Evolutionary conservation across 2,888 invertebrate species (phyloP).

Genomic region (Tribolium freemani): DNA sequence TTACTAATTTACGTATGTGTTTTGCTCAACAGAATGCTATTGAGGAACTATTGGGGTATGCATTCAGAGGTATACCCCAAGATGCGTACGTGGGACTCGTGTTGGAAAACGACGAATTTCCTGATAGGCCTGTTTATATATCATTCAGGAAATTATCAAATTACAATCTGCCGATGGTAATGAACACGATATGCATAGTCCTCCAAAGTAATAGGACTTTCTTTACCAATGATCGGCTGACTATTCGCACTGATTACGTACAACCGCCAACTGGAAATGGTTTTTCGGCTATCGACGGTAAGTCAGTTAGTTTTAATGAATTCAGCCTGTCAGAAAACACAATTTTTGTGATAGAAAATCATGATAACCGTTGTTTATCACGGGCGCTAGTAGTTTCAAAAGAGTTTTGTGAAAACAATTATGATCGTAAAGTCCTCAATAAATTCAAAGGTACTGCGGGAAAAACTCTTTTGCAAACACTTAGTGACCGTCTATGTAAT

Average conservation of each 20-base stretch:
- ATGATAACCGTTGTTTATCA: too few species aligned
- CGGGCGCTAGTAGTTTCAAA: neutral
- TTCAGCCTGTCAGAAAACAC: neutral
- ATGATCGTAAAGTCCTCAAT: neutral
- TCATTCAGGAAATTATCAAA: neutral
- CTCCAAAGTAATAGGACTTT: neutral
- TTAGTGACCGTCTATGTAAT: neutral
- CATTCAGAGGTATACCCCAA: neutral
- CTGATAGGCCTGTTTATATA: neutral
- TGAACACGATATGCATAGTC: neutral
- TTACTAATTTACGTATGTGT: too few species aligned
- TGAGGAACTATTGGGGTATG: too few species aligned
- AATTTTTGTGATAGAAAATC: neutral
- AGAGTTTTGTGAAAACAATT: neutral
- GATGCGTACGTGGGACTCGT: neutral
- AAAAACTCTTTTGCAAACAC: neutral
- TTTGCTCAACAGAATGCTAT: too few species aligned
- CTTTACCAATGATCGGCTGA: neutral
- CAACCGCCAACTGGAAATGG: neutral
- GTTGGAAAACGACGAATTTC: neutral
- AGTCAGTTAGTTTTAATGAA: neutral
- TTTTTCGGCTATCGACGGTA: neutral
- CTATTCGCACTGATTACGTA: neutral
- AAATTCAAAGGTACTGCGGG: neutral
- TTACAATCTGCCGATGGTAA: neutral